These are phyloP conservation scores for Chrysopa pallens DNA, from an alignment of 1,140 invertebrate species.

Conservation along the genomic window DNA sequence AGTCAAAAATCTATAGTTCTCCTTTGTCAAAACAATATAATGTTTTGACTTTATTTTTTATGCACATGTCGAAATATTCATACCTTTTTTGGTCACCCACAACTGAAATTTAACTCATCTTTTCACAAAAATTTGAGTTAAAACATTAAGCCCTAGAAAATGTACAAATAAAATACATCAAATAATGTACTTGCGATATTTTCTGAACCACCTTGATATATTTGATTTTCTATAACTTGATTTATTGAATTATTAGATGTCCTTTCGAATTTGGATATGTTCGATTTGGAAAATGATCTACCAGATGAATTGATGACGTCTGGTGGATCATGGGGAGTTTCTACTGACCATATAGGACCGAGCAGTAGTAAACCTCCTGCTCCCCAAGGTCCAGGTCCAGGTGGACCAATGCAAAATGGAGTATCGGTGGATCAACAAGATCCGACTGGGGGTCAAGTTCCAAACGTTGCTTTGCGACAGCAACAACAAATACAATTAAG, in stretches of 20 bases:
- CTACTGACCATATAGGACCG: slow-evolving; percentile 22
- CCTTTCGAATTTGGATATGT: slow-evolving; percentile 63
- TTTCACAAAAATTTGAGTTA: no score
- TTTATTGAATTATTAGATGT: slow-evolving; percentile 29
- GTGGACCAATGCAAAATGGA: slow-evolving; percentile 26
- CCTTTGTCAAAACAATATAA: no score
- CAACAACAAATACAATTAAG: slow-evolving; percentile 39
- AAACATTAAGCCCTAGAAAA: no score
- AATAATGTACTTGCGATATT: neutral
- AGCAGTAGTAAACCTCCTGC: slow-evolving; percentile 46
- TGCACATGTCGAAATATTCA: no score
- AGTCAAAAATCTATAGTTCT: no score
- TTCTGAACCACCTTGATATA: neutral
- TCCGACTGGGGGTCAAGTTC: slow-evolving; percentile 46
- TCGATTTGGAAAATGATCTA: slow-evolving; percentile 78
- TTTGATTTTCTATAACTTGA: slow-evolving; percentile 6
- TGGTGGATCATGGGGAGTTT: slow-evolving; percentile 41
- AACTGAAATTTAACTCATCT: no score
- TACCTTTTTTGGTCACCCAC: no score
- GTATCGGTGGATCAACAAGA: slow-evolving; percentile 21
- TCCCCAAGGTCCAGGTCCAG: slow-evolving; percentile 51
- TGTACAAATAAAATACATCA: no score
- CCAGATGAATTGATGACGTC: slow-evolving; percentile 75
- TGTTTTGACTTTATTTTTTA: no score
- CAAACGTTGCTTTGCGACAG: slow-evolving; percentile 17